phyloP scores from a whole-genome alignment of 2,797 vertebrate genomes.

The Balearica regulorum region DNA sequence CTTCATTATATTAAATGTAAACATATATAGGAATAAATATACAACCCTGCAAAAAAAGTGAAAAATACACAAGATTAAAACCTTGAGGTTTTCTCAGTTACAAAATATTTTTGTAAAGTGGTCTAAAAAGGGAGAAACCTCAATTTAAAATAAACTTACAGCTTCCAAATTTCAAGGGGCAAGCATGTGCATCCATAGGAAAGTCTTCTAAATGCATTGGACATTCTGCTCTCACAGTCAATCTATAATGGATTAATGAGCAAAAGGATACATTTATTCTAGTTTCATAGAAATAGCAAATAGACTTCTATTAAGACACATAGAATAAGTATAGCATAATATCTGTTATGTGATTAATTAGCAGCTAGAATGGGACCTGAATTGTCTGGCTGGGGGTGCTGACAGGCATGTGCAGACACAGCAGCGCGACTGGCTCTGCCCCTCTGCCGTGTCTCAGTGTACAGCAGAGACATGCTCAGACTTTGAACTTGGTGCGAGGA shows the following conservation, averaged over 20 bases:
- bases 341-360: neutral
- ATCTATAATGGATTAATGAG: constrained; percentile 73
- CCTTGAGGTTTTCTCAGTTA: neutral
- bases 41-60: neutral
- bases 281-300: constrained; percentile 42
- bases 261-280: constrained; percentile 26
- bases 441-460: neutral
- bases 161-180: constrained; percentile 98
- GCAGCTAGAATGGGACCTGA: neutral
- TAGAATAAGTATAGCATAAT: neutral
- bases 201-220: constrained; percentile 99
- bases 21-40: neutral
- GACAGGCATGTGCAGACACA: neutral
- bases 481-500: neutral
- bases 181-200: constrained; percentile 98
- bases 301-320: neutral
- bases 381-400: neutral
- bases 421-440: neutral
- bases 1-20: neutral
- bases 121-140: constrained; percentile 3
- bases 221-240: constrained; percentile 98
- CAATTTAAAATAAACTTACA: constrained; percentile 85
- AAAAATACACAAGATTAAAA: neutral
- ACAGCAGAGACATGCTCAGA: neutral
- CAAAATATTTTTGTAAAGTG: neutral